Percentiles rank a stretch among this genome's conserved stretches.
Conservation (phyloP, 1,140 invertebrate genomes). For the Brachionus calyciflorus region DNA sequence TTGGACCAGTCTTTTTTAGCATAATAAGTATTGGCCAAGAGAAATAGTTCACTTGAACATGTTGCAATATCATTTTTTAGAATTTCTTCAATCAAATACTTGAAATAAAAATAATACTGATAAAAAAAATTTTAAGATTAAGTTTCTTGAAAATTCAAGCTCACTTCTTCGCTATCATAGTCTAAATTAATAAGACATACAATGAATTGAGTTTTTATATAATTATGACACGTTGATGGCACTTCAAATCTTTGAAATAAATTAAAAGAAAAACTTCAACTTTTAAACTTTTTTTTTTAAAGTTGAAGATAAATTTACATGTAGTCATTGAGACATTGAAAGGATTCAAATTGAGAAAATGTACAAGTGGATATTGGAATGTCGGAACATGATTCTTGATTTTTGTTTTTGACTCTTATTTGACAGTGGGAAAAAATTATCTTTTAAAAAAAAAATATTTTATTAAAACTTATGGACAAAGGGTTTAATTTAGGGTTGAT, state of each 20-base stretch:
- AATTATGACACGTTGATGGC: neutral
- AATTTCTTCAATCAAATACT: conserved; percentile 11
- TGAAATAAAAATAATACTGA: no score
- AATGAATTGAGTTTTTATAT: conserved; percentile 12
- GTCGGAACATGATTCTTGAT: neutral
- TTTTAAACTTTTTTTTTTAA: neutral
- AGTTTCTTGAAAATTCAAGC: neutral
- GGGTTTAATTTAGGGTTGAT: no score
- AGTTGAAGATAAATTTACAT: neutral
- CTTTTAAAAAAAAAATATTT: neutral
- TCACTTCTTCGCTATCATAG: conserved; percentile 3
- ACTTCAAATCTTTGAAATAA: neutral
- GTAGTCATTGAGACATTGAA: conserved; percentile 4
- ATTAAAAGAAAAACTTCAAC: no score
- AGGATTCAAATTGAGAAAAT: conserved; percentile 28
- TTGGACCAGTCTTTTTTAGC: neutral
- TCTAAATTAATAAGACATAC: conserved; percentile 9
- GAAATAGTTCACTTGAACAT: neutral
- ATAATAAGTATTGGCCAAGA: conserved; percentile 26
- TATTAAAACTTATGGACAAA: no score
- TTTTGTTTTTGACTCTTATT: conserved; percentile 19
- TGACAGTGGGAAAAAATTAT: conserved; percentile 2
- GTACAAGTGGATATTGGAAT: neutral
- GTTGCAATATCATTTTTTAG: conserved; percentile 1
- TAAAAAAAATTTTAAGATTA: neutral